Evolutionary conservation across 2,797 vertebrate genomes (phyloP).

Genomic region (Enteromius viviparus): DNA sequence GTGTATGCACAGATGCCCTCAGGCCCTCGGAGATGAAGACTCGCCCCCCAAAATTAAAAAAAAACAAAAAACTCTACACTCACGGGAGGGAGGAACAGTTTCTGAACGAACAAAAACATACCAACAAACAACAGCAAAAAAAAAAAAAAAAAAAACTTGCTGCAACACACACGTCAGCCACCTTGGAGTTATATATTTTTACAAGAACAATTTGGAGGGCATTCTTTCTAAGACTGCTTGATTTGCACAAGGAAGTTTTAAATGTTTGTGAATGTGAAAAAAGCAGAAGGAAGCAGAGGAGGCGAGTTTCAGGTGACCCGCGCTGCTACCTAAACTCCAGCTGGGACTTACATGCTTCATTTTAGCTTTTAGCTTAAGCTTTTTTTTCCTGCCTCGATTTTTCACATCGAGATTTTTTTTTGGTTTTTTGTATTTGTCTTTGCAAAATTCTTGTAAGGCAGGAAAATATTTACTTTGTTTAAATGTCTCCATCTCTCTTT

Average conservation of each 20-base stretch:
- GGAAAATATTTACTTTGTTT: conserved; percentile 54
- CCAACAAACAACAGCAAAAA: conserved; percentile 35
- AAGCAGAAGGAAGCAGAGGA: conserved; percentile 77
- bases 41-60: conserved; percentile 37
- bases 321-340: conserved; percentile 88
- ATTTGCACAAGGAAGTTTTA: conserved; percentile 99
- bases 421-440: conserved; percentile 37
- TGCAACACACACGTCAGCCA: conserved; percentile 80
- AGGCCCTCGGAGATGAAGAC: conserved; percentile 88
- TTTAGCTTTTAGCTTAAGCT: conserved; percentile 52
- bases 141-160: conserved; percentile 72
- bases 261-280: conserved; percentile 97
- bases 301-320: conserved; percentile 79
- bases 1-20: conserved; percentile 93
- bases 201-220: conserved; percentile 91
- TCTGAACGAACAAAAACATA: conserved; percentile 54
- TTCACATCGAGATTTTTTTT: conserved; percentile 41
- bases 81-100: conserved; percentile 37
- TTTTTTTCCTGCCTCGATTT: conserved; percentile 62
- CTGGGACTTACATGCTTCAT: conserved; percentile 75
- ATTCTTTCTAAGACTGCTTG: conserved; percentile 99
- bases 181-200: conserved; percentile 91
- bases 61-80: conserved; percentile 19
- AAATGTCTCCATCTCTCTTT: conserved; percentile 28
- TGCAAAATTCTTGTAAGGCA: conserved; percentile 61